Conservation (phyloP, 2,113 vertebrate genomes). For the Hassar affinis region DNA sequence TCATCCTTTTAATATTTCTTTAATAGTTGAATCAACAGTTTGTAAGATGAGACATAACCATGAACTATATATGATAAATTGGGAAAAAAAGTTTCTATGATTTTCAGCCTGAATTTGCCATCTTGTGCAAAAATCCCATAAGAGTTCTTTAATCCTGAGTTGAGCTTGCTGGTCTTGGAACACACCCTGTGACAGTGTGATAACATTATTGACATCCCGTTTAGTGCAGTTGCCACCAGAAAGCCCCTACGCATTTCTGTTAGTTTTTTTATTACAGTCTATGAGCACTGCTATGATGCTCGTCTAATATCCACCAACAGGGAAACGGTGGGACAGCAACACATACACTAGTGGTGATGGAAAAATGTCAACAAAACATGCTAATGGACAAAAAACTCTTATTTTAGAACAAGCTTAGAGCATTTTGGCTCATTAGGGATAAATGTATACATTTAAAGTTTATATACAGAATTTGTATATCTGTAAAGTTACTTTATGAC, state of each 20-base stretch:
- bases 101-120: neutral
- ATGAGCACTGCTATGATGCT: neutral
- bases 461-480: too few species aligned
- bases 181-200: neutral
- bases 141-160: neutral
- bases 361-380: neutral
- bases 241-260: too few species aligned
- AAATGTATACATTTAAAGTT: too few species aligned
- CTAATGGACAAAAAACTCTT: neutral
- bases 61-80: neutral
- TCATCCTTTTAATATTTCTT: neutral
- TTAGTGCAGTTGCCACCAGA: neutral
- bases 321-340: neutral
- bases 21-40: neutral
- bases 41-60: neutral
- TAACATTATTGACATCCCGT: neutral
- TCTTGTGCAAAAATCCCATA: neutral
- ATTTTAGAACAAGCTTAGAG: too few species aligned
- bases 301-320: too few species aligned
- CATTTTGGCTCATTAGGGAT: too few species aligned
- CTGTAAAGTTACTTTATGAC: too few species aligned
- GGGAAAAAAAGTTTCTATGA: neutral
- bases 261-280: neutral
- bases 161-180: neutral
- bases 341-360: neutral